Conservation (phyloP, 1,140 invertebrate genomes). For the Dufourea novaeangliae region DNA sequence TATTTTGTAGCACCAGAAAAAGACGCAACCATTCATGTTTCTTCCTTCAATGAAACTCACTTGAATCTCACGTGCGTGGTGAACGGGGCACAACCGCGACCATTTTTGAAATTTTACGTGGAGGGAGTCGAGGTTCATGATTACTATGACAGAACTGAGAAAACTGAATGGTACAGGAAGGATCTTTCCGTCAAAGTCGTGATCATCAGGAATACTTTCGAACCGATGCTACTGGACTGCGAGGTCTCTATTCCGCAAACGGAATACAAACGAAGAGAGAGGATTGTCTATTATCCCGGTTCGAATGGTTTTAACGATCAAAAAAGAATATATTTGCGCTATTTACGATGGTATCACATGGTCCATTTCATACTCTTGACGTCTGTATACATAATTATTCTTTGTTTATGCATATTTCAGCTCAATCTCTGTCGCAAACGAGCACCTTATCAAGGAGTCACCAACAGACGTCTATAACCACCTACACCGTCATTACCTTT, state of each 20-base stretch:
- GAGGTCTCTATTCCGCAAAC: slow-evolving; percentile 67
- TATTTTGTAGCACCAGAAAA: slow-evolving; percentile 65
- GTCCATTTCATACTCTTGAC: too few relatives aligned
- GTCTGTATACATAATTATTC: neutral
- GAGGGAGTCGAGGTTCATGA: slow-evolving; percentile 43
- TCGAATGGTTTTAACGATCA: slow-evolving; percentile 37
- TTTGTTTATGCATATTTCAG: slow-evolving; percentile 39
- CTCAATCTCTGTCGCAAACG: slow-evolving; percentile 44
- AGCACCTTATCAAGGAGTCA: neutral
- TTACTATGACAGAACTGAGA: neutral
- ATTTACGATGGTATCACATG: too few relatives aligned
- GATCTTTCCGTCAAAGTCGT: neutral
- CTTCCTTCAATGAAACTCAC: slow-evolving; percentile 61
- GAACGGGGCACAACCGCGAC: slow-evolving; percentile 64
- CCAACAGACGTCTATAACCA: neutral
- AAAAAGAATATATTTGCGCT: too few relatives aligned
- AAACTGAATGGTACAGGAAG: slow-evolving; percentile 23
- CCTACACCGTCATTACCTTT: neutral
- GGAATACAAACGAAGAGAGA: slow-evolving; percentile 64
- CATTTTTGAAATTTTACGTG: slow-evolving; percentile 60
- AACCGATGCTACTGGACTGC: slow-evolving; percentile 63
- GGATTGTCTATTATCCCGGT: slow-evolving; percentile 64
- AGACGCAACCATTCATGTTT: slow-evolving; percentile 51
- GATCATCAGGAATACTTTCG: slow-evolving; percentile 35
- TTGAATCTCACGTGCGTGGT: slow-evolving; percentile 66